phyloP scores from a whole-genome alignment of 2,888 invertebrate genomes.

The Chironomus tentans region DNA sequence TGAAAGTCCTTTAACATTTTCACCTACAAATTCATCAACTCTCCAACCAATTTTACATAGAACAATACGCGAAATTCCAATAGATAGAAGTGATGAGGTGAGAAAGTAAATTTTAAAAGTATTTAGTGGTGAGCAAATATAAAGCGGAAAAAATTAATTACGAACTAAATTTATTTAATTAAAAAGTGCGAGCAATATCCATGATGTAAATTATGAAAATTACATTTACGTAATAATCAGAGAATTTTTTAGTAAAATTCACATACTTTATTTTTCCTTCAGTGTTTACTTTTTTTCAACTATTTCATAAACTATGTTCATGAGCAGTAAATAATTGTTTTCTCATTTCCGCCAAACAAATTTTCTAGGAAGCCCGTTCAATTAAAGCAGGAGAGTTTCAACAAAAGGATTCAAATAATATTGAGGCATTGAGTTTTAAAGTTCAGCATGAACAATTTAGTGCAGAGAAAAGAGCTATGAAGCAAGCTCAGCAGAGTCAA shows the following conservation, averaged over 20 bases:
- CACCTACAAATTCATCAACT: slow-evolving; percentile 35
- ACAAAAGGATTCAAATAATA: slow-evolving; percentile 77
- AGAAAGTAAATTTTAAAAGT: neutral
- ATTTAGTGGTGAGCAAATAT: neutral
- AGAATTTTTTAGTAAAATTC: too few relatives aligned
- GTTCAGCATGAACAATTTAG: slow-evolving; percentile 79
- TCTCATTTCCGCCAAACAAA: too few relatives aligned
- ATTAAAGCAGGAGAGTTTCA: slow-evolving; percentile 74
- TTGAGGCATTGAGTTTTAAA: slow-evolving; percentile 74
- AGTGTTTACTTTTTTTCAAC: too few relatives aligned
- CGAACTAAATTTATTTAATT: too few relatives aligned
- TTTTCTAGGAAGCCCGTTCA: slow-evolving; percentile 68
- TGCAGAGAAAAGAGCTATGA: slow-evolving; percentile 66
- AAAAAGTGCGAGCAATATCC: too few relatives aligned
- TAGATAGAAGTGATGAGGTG: slow-evolving; percentile 42
- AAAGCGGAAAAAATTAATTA: too few relatives aligned
- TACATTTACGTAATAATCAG: too few relatives aligned
- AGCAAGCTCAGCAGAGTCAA: slow-evolving; percentile 67
- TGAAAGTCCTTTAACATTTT: slow-evolving; percentile 31
- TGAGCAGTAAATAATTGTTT: too few relatives aligned
- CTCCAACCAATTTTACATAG: slow-evolving; percentile 26
- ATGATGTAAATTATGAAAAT: too few relatives aligned
- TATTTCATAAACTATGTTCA: too few relatives aligned
- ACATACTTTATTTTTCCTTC: too few relatives aligned
- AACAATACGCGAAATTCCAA: slow-evolving; percentile 39